Percentiles rank a stretch among this genome's conserved stretches.
These are phyloP conservation scores for Ranitomeya imitator DNA, from an alignment of 2,113 vertebrate species.

Conservation along the genomic window DNA sequence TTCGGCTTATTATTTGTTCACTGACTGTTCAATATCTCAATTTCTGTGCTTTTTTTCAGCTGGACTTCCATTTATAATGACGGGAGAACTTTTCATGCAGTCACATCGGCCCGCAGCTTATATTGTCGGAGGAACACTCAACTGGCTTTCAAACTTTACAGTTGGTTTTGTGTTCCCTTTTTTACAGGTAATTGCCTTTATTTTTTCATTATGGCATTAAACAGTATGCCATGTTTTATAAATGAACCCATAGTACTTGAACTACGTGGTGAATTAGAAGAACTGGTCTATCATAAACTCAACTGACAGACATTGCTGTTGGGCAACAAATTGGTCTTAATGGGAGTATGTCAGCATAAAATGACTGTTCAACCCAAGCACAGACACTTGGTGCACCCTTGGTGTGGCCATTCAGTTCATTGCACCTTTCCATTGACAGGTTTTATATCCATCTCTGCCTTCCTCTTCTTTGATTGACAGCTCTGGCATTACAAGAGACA, in stretches of 20 bases:
- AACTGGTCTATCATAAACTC: neutral
- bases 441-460: no score
- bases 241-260: neutral
- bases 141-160: conserved; percentile 90
- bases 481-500: no score
- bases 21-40: neutral
- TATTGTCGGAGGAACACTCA: conserved; percentile 83
- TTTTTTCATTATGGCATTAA: neutral
- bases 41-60: conserved; percentile 65
- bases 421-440: no score
- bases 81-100: conserved; percentile 87
- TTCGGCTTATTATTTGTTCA: neutral
- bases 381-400: no score
- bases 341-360: no score
- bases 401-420: no score
- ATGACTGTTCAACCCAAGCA: no score
- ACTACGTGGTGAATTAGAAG: neutral
- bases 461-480: no score
- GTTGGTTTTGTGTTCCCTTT: conserved; percentile 90
- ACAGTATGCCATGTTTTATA: neutral
- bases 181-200: conserved; percentile 75
- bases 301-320: neutral
- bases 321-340: neutral
- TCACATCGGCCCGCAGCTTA: conserved; percentile 84
- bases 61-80: conserved; percentile 85